Conservation (phyloP, 2,888 invertebrate genomes). For the Luperina nickerlii region DNA sequence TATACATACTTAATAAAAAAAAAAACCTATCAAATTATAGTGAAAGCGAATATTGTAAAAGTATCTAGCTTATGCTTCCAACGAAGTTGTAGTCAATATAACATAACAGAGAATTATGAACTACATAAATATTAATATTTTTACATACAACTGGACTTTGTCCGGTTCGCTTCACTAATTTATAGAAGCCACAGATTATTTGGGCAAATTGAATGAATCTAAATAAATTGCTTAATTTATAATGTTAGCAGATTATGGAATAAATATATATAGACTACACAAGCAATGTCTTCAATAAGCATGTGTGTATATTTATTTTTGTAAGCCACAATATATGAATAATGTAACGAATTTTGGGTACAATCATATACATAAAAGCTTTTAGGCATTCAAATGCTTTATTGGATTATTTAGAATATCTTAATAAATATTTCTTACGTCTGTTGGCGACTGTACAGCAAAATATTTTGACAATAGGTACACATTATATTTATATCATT, state of each 20-base stretch:
- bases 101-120: slow-evolving; percentile 11
- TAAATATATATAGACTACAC: slow-evolving; percentile 34
- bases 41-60: neutral
- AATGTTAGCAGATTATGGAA: slow-evolving; percentile 26
- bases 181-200: neutral
- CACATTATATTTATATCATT: slow-evolving; percentile 15
- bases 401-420: neutral
- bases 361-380: slow-evolving; percentile 35
- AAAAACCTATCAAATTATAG: neutral
- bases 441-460: slow-evolving; percentile 30
- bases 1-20: neutral
- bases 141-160: slow-evolving; percentile 5
- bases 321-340: slow-evolving; percentile 50
- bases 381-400: slow-evolving; percentile 30
- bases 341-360: slow-evolving; percentile 45
- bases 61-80: slow-evolving; percentile 13
- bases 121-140: slow-evolving; percentile 22
- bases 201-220: neutral
- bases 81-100: slow-evolving; percentile 6
- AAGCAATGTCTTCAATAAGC: slow-evolving; percentile 49
- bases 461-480: slow-evolving; percentile 53
- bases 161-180: neutral
- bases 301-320: slow-evolving; percentile 63
- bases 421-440: slow-evolving; percentile 14
- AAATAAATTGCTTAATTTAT: slow-evolving; percentile 20